Base-by-base conservation (phyloP, 1,140 invertebrate species). In the Sitobion miscanthi region DNA sequence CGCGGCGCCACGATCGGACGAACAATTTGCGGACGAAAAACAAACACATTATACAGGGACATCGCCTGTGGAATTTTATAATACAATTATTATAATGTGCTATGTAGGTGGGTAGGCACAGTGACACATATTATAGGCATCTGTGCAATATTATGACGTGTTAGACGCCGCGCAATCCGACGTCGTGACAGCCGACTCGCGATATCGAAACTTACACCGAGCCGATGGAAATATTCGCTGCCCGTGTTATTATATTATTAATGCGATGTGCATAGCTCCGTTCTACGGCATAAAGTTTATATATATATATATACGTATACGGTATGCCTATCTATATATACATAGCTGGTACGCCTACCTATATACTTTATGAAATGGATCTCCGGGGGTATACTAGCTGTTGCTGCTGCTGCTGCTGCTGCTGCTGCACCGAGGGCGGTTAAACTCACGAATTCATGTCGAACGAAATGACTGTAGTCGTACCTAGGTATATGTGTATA, bases 391-490 rank as follows among this genome's bases (percentile, higher is more conserved):
- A 35, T 35, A 35, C 30, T 23, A 35, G 35, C 35, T 20, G 20
- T 3, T 2, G 21, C 1, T 9, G 25, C 1, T 52, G 25, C 30
- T 23, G 2, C 20, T 23, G 6, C 9, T 25, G 4, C 62, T 5
- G 62, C 62, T 6, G n/a, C 62, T 4, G 38, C 23, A 49, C 49
- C 23, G 14, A 38, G 47, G 90, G 90, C 77, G 90, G 90, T 83
- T 25, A 14, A 77, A 92, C 17, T 83, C 90, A 92, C 90, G 90
- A 83, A 35, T 38, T 92, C 90, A 83, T 83, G 62, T 83, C 90
- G 21, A 83, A 83, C 90, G 30, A 35, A 49, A 42, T 21, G 8
- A 3, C 52, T 23, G 21, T 54, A 14, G 1, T 17, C 17, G 14
- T 49, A 47, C 11, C 7, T 47, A 47, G 7, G 11, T 47, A 3